Evolutionary conservation across 1,140 invertebrate genomes (phyloP), one percentile per base, ranked within the genome.

Genomic region (Meloidogyne hapla): DNA sequence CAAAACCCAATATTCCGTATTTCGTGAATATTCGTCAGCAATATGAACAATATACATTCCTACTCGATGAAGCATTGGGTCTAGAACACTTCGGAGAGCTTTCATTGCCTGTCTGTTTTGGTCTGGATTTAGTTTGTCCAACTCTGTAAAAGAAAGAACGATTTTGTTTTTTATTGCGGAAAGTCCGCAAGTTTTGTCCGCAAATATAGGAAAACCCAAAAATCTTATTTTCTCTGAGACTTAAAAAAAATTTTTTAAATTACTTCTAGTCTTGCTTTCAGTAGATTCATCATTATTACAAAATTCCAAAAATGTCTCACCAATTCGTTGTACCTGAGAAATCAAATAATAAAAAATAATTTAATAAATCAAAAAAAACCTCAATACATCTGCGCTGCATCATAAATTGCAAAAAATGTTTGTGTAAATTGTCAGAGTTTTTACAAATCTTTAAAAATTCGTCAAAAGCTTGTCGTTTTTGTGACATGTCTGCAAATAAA

Each of bases 251-350:
- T 40, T 28, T 69, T 25, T 23, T 42, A 61, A 71, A 56, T 18
- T 56, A 56, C 48, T 56, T 56, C 18, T 9, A 0, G 33, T 33
- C 1, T 33, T 33, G 0, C 8, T 0, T 21, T 56, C 48, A 8
- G n/a, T 56, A 56, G 48, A 6, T 0, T 56, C 48, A 56, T 56
- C 12, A 15, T 42, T 42, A 25, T 76, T 62, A 26, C 68, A 76
- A 73, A 71, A 45, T 63, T 74, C 61, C 42, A 76, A 65, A 63
- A 76, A 76, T 18, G 56, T 48, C 63, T 76, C 28, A 1, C 66
- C 66, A 13, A 76, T 21, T 18, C 26, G 33, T 1, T 40, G 64
- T 28, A 25, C 63, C 69, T 76, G 25, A 76, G 70, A 72, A 8
- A 69, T 45, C 5, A 48, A 62, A 61, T 26, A 56, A 33, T 9